phyloP scores from a whole-genome alignment of 2,797 vertebrate genomes.

The Protonibea diacanthus region DNA sequence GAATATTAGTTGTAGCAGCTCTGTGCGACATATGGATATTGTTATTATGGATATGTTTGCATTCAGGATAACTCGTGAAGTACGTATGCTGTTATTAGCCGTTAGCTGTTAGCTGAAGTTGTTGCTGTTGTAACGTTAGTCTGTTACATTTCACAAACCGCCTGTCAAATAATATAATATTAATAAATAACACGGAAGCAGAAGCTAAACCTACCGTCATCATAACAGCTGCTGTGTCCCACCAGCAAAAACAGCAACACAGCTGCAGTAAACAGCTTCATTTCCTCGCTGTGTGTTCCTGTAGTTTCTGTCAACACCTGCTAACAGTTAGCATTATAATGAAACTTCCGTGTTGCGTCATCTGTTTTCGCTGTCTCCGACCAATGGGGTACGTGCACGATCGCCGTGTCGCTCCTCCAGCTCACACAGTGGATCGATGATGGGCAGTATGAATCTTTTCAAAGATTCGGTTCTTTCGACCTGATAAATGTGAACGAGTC shows the following conservation, averaged over 20 bases:
- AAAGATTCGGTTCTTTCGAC: too few species aligned
- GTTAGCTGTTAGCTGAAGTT: neutral
- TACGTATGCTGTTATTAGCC: too few species aligned
- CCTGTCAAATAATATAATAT: too few species aligned
- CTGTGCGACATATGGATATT: neutral
- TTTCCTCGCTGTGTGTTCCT: neutral
- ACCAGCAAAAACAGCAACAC: conserved; percentile 38
- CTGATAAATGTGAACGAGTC: too few species aligned
- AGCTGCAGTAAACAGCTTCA: conserved; percentile 7
- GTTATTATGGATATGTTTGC: too few species aligned
- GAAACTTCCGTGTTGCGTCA: conserved; percentile 22
- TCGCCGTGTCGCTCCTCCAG: too few species aligned
- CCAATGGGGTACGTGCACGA: conserved; percentile 47
- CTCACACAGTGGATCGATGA: too few species aligned
- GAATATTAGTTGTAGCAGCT: neutral
- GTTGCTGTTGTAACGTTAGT: neutral
- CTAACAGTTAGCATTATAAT: neutral
- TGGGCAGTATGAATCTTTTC: too few species aligned
- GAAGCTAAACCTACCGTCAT: conserved; percentile 60
- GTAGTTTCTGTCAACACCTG: neutral
- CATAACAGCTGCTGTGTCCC: conserved; percentile 57
- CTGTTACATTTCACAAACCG: neutral
- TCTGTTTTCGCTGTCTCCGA: neutral
- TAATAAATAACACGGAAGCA: too few species aligned
- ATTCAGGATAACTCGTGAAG: too few species aligned